Base-by-base conservation (phyloP, 2,797 vertebrate species). In the Pygocentrus nattereri region DNA sequence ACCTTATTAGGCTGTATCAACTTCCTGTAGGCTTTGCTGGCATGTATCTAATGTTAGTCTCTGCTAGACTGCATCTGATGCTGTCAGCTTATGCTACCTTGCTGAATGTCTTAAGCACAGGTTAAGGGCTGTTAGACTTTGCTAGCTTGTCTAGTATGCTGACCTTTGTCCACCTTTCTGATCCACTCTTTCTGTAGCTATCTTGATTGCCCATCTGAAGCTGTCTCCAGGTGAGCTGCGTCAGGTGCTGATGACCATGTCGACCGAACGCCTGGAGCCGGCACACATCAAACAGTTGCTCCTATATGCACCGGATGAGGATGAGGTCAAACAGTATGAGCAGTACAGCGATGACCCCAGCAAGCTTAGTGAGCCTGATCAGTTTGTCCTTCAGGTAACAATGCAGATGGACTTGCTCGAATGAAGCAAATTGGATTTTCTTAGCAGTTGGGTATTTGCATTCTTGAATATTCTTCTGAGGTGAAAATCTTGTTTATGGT, bases 161-260 rank as follows among this genome's bases (percentile, higher is more conserved):
- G 8, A 18, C 15, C 7, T 68, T 56, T 62, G 23, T 70, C 25
- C 25, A 30, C 19, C 30, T 50, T 27, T 76, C 31, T 71, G 71
- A 65, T 74, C 47, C 18, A 2, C 47, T 6, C 30, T 64, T 74
- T 59, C 47, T 0, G 8, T 87, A 99, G 98, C 98, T 85, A 99
- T 99, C 92, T 94, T 99, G 86, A 97, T 99, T 31, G 98, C 98
- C 16, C 98, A 99, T 93, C 92, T 99, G 85, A 99, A 99, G 93
- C 95, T 99, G 78, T 97, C 96, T 0, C 97, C 97, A 2, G 89
- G 90, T 0, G 97, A 98, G 88, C 94, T 99, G 87, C 95, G 96
- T 41, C 95, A 96, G 88, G 92, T 97, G 72, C 95, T 99, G 67
- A 95, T 98, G 97, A 97, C 92, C 19, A 98, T 99, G 97, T 89